A percentile compares a stretch with the other conserved stretches of the same genome.
Conservation (phyloP, 2,888 invertebrate genomes). For the Diadegma fenestrale region DNA sequence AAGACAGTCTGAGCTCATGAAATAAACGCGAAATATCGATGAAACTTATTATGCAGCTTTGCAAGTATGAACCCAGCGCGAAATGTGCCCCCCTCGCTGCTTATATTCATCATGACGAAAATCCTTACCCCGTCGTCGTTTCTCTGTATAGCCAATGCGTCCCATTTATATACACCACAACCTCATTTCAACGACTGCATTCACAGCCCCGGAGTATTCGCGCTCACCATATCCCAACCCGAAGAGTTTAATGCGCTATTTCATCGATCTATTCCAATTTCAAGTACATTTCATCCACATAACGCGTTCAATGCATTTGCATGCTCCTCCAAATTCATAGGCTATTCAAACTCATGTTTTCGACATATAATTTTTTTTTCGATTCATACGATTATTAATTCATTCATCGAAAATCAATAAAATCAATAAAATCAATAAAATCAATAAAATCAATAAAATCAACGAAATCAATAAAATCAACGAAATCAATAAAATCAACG, state of each 20-base stretch:
- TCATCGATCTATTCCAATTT: background rate
- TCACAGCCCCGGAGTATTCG: background rate
- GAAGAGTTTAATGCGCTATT: background rate
- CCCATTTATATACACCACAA: constrained; percentile 5
- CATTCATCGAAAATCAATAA: too few relatives aligned
- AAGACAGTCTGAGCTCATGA: background rate
- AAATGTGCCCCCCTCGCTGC: constrained; percentile 17
- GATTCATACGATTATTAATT: too few relatives aligned
- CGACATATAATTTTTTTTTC: too few relatives aligned
- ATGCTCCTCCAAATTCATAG: background rate
- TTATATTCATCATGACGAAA: constrained; percentile 14
- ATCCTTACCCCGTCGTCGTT: constrained; percentile 12
- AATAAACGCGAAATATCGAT: constrained; percentile 26
- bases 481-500: too few relatives aligned
- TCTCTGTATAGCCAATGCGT: constrained; percentile 7
- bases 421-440: too few relatives aligned
- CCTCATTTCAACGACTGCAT: constrained; percentile 6
- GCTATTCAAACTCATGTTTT: background rate
- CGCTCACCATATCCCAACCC: background rate
- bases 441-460: too few relatives aligned
- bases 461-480: too few relatives aligned
- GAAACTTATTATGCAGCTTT: constrained; percentile 18
- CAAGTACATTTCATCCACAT: background rate
- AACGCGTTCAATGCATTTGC: background rate
- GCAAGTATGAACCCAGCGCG: constrained; percentile 4